Evolutionary conservation across 2,113 vertebrate genomes (phyloP).

Genomic region (Sula dactylatra): DNA sequence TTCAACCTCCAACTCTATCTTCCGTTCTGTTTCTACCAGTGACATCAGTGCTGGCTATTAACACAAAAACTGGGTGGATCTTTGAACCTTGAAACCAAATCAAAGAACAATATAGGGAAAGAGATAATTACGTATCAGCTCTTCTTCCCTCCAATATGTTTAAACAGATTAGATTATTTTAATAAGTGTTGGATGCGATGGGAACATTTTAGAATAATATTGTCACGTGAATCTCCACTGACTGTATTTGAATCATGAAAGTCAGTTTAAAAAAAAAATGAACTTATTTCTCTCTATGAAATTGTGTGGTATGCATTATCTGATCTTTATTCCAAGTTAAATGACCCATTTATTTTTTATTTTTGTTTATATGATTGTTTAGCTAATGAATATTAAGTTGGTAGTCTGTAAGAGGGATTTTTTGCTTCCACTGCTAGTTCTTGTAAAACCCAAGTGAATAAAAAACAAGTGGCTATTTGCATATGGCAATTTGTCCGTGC

Average conservation of each 20-base stretch:
- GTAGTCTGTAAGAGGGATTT: background rate
- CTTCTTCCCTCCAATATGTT: conserved; percentile 43
- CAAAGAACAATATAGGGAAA: conserved; percentile 48
- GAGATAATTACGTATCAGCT: conserved; percentile 14
- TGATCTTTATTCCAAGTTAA: background rate
- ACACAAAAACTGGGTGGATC: conserved; percentile 41
- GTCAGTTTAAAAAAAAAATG: background rate
- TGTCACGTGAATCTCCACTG: background rate
- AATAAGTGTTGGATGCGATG: background rate
- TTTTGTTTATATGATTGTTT: background rate
- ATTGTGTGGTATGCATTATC: background rate
- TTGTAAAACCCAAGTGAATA: background rate
- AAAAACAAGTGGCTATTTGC: background rate
- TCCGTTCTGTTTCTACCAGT: conserved; percentile 43
- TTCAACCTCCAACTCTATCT: conserved; percentile 38
- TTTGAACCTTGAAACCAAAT: conserved; percentile 33
- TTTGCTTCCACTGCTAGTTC: background rate
- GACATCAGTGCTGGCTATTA: conserved; percentile 46
- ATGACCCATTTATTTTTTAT: background rate
- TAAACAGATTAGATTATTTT: conserved; percentile 59
- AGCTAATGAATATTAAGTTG: background rate
- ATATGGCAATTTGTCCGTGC: background rate
- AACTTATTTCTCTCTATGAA: background rate
- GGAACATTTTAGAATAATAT: background rate
- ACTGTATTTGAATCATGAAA: background rate